Conservation (phyloP, 2,888 invertebrate genomes). For the Apodemia duryi region DNA sequence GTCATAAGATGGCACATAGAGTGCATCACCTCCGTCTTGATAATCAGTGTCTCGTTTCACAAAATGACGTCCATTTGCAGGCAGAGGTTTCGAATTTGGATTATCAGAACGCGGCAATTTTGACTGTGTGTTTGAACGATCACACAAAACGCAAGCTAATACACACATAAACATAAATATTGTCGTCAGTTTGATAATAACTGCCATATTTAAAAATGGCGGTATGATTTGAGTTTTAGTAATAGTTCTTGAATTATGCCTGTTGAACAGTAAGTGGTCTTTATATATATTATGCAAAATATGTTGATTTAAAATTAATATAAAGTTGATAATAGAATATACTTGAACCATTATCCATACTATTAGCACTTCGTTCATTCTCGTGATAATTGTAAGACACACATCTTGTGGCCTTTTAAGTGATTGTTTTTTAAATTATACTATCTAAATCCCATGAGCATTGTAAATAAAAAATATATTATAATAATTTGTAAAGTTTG, state of each 20-base stretch:
- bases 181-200: constrained; percentile 34
- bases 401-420: not conserved
- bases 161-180: not conserved
- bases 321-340: not conserved
- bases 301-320: not conserved
- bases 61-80: constrained; percentile 39
- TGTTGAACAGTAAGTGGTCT: not conserved
- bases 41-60: constrained; percentile 46
- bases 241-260: too few species aligned
- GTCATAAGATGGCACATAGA: constrained; percentile 39
- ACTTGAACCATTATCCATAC: not conserved
- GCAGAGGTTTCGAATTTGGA: not conserved
- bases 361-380: not conserved
- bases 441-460: not conserved
- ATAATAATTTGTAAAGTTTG: not conserved
- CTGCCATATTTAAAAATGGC: constrained; percentile 19
- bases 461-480: not conserved
- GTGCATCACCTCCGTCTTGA: constrained; percentile 42
- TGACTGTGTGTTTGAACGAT: not conserved
- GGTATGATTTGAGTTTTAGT: too few species aligned
- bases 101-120: not conserved
- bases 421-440: not conserved
- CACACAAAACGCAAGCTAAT: constrained; percentile 2
- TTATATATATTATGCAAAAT: not conserved
- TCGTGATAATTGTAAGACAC: not conserved